phyloP scores from a whole-genome alignment of 2,113 vertebrate species.

The Anthoscopus minutus region DNA sequence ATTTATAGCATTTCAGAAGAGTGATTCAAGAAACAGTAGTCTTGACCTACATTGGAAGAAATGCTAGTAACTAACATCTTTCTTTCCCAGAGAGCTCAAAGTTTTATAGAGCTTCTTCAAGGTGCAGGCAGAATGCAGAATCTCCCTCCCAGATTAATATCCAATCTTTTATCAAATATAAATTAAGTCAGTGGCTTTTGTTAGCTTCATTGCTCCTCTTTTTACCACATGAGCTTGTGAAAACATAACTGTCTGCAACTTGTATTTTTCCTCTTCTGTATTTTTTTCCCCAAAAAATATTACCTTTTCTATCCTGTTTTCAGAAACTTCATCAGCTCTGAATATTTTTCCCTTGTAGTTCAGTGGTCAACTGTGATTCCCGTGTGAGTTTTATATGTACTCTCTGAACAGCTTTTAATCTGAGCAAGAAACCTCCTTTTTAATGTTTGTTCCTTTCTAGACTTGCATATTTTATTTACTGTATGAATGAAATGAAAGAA shows the following conservation, averaged over 20 bases:
- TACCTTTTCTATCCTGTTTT: not conserved
- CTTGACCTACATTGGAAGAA: not conserved
- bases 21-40: not conserved
- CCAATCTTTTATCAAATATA: not conserved
- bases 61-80: not conserved
- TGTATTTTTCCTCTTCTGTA: not conserved
- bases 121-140: not conserved
- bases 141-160: not conserved
- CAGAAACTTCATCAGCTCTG: not conserved
- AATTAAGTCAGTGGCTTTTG: not conserved
- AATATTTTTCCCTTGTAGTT: not conserved
- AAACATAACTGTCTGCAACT: not conserved
- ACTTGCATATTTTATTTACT: not conserved
- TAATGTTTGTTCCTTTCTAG: not conserved
- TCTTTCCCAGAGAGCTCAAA: not conserved
- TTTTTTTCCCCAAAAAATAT: not conserved
- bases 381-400: not conserved
- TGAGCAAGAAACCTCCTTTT: not conserved
- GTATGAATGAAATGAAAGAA: not conserved
- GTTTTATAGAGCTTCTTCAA: not conserved
- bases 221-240: not conserved
- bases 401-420: not conserved
- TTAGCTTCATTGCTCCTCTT: not conserved
- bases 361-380: not conserved
- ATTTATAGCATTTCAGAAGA: not conserved